Evolutionary conservation across 2,113 vertebrate species (phyloP).

Genomic region (Dasyornis broadbenti): DNA sequence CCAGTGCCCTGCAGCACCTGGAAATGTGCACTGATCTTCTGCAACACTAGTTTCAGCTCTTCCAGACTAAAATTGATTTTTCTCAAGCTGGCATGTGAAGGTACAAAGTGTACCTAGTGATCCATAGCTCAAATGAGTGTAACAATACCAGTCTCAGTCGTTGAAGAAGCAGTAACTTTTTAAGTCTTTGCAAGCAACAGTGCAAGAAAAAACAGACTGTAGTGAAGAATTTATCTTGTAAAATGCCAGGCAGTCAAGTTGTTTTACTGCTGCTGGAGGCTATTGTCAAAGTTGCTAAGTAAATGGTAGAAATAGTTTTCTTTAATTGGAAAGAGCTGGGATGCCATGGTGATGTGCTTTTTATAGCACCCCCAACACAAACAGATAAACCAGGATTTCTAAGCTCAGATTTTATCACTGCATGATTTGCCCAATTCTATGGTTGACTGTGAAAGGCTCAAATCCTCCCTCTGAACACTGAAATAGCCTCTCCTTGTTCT

Average conservation of each 20-base stretch:
- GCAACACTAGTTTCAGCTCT: constrained; percentile 44
- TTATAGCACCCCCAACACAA: constrained; percentile 28
- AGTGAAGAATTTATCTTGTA: constrained; percentile 49
- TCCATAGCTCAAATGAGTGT: constrained; percentile 26
- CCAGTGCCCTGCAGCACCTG: constrained; percentile 51
- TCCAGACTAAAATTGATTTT: constrained; percentile 54
- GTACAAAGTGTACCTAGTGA: constrained; percentile 52
- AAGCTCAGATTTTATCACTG: neutral
- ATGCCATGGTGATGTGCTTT: constrained; percentile 49
- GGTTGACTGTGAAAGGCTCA: neutral
- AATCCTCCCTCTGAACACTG: neutral
- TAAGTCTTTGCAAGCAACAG: constrained; percentile 10
- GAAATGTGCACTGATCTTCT: constrained; percentile 56
- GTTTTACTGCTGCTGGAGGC: constrained; percentile 54
- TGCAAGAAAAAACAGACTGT: constrained; percentile 6
- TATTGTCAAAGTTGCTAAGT: constrained; percentile 65
- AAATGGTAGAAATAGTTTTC: constrained; percentile 46
- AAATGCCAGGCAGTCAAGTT: constrained; percentile 59
- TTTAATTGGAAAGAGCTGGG: constrained; percentile 56
- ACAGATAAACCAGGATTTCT: neutral
- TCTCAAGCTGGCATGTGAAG: constrained; percentile 44
- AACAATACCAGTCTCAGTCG: neutral
- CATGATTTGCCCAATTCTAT: neutral
- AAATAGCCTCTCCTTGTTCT: neutral
- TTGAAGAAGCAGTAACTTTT: constrained; percentile 23